phyloP scores from a whole-genome alignment of 2,888 invertebrate genomes.

The Phyllotreta cruciferae region DNA sequence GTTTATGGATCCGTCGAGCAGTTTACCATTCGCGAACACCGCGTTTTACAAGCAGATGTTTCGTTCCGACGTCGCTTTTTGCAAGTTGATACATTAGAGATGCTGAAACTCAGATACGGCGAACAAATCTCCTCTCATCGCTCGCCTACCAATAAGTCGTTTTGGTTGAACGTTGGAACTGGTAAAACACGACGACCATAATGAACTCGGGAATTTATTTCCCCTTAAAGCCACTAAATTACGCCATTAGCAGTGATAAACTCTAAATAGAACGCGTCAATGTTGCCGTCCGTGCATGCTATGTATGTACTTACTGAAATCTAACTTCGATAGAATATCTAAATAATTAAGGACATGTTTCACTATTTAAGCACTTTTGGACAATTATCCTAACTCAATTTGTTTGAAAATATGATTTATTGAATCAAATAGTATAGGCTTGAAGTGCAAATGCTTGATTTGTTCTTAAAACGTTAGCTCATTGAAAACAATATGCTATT shows the following conservation, averaged over 20 bases:
- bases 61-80: constrained; percentile 4
- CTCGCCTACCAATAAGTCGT: constrained; percentile 48
- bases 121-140: constrained; percentile 46
- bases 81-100: constrained; percentile 42
- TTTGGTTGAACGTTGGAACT: constrained; percentile 48
- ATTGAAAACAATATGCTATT: too few relatives aligned
- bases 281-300: too few relatives aligned
- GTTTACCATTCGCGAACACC: constrained; percentile 40
- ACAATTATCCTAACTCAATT: too few relatives aligned
- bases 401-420: too few relatives aligned
- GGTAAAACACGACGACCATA: constrained; percentile 51
- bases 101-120: constrained; percentile 44
- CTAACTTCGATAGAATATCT: too few relatives aligned
- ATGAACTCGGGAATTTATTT: constrained; percentile 53
- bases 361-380: too few relatives aligned
- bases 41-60: constrained; percentile 40
- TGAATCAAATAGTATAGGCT: too few relatives aligned
- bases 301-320: too few relatives aligned
- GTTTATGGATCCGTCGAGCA: constrained; percentile 29
- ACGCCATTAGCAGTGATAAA: constrained; percentile 41
- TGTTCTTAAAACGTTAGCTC: too few relatives aligned
- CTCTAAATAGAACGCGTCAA: constrained; percentile 4
- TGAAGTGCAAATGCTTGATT: too few relatives aligned
- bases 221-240: constrained; percentile 49
- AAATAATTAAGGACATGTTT: too few relatives aligned